Percentiles rank a stretch among this genome's conserved stretches.
Evolutionary conservation across 2,888 invertebrate species (phyloP).

Genomic region (Agrochola macilenta): DNA sequence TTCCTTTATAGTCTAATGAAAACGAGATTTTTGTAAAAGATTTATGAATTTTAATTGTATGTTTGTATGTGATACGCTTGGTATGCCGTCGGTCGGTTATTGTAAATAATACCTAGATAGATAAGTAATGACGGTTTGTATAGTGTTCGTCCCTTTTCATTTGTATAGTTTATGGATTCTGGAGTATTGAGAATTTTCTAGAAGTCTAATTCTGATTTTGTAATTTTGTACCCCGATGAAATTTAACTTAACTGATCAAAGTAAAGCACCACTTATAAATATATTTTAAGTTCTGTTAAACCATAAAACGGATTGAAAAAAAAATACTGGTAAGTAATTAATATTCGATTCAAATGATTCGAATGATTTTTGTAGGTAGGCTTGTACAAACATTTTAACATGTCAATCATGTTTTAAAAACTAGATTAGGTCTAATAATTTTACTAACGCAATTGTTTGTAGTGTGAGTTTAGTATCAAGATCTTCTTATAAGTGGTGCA

Average conservation of each 20-base stretch:
- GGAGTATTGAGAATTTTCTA: slow-evolving; percentile 19
- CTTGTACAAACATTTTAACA: too few species aligned
- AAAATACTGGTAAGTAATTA: too few species aligned
- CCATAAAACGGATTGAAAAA: too few species aligned
- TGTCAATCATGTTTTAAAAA: too few species aligned
- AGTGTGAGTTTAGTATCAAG: background rate
- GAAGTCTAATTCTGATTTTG: slow-evolving; percentile 31
- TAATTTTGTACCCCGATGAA: slow-evolving; percentile 40
- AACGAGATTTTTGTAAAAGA: slow-evolving; percentile 72
- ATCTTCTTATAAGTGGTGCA: background rate
- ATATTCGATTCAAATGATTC: background rate
- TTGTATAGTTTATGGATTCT: slow-evolving; percentile 24
- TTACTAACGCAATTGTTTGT: background rate
- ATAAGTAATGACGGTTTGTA: slow-evolving; percentile 39
- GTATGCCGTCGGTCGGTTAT: slow-evolving; percentile 56
- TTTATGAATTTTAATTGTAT: slow-evolving; percentile 68
- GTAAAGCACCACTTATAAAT: background rate
- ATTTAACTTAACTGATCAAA: background rate
- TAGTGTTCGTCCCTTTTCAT: slow-evolving; percentile 27
- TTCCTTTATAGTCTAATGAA: slow-evolving; percentile 77
- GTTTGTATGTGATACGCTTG: slow-evolving; percentile 74
- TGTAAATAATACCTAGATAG: slow-evolving; percentile 59
- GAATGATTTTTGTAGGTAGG: too few species aligned
- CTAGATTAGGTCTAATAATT: too few species aligned
- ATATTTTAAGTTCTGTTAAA: background rate